phyloP scores from a whole-genome alignment of 2,797 vertebrate species.

The Hipposideros larvatus region DNA sequence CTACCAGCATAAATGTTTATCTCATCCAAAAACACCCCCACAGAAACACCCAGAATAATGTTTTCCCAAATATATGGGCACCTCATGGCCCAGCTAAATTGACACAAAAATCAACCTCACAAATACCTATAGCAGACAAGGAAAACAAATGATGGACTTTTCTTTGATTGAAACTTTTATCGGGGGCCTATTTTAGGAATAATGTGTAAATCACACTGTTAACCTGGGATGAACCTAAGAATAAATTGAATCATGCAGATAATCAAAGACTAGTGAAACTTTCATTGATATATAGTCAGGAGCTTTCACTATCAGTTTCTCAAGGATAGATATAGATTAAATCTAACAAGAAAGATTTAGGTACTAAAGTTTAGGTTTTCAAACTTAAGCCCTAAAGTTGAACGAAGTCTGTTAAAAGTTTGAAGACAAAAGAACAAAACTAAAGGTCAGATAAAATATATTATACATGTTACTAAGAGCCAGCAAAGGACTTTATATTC shows the following conservation, averaged over 20 bases:
- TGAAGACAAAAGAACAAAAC: slow-evolving; percentile 27
- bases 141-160: slow-evolving; percentile 13
- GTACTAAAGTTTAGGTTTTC: slow-evolving; percentile 39
- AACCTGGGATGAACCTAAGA: not conserved
- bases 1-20: not conserved
- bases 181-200: not conserved
- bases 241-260: not conserved
- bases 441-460: slow-evolving; percentile 39
- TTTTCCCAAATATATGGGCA: not conserved
- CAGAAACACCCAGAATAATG: not conserved
- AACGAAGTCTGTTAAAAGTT: slow-evolving; percentile 34
- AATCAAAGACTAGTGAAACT: slow-evolving; percentile 55
- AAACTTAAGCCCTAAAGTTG: slow-evolving; percentile 43
- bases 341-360: slow-evolving; percentile 1
- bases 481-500: not conserved
- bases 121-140: not conserved
- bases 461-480: not conserved
- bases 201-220: not conserved
- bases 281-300: slow-evolving; percentile 46
- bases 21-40: not conserved
- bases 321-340: slow-evolving; percentile 25
- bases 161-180: not conserved
- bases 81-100: not conserved
- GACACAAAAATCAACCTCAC: not conserved
- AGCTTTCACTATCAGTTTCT: not conserved